Evolutionary conservation across 1,140 invertebrate genomes (phyloP), one percentile per base, ranked within the genome.

Genomic region (Platorchestia sp.): DNA sequence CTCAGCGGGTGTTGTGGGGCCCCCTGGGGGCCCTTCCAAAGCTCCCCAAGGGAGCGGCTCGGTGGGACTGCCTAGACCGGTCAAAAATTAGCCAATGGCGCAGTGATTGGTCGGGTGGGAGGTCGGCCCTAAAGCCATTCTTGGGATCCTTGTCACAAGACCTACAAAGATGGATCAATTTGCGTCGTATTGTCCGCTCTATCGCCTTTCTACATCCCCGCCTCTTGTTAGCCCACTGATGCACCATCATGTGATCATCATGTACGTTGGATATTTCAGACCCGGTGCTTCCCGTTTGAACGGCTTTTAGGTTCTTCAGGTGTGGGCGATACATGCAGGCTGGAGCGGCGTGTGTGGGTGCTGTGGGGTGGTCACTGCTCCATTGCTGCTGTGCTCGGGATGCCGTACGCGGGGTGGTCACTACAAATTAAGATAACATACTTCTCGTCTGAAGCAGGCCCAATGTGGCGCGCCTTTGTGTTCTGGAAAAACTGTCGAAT

Each of bases 111-210:
- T 47, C 43, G 91, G 40, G 91, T 93, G 91, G 91, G 87, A 41
- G 87, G 87, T 89, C 87, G 87, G 41, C 14, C 87, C 87, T 89
- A 89, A 89, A 89, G 41, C 87, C 87, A 89, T 89, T 89, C 87
- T 89, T 16, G 14, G 41, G 87, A 27, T 89, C 87, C 87, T 89
- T 89, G 87, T 89, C 87, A 89, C 41, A 75, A 40, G 43, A 47
- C 91, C 91, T 45, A 93, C 91, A 93, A 45, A 47, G 91, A 93
- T 93, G 91, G 91, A 93, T 93, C 91, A 93, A 93, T 93, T 93
- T 93, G 91, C 44, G 91, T 93, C 91, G 91, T 45, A 93, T 93
- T 93, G 91, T 93, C 40, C 36, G 43, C 45, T 47, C 45, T 47
- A 93, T 93, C 91, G 91, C 45, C 91, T 47, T 41, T 42, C 87